Base-by-base conservation (phyloP, 2,113 vertebrate species). In the zebrafish (Danio rerio) region DNA sequence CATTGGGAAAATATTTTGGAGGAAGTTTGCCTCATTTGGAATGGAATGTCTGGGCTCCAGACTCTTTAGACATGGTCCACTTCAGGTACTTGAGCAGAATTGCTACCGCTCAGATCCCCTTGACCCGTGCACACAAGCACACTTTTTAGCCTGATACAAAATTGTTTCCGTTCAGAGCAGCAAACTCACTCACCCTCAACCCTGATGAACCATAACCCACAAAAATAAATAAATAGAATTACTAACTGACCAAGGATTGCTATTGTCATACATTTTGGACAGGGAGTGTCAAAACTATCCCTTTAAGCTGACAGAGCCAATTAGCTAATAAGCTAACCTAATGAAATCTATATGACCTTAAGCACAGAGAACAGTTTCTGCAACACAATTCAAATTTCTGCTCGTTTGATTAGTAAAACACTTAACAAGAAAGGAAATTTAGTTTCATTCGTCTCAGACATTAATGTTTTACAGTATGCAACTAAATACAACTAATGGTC, bases 1-100 rank as follows among this genome's bases (percentile, higher is more conserved):
- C 63, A 81, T 87, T 76, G 56, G 42, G 47, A 43, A 69, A 83
- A 86, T 90, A 89, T 91, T 92, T 89, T 84, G 59, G 10, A 43
- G 65, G 59, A 79, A 58, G 80, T 80, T 85, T 85, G 63, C 87
- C 78, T 85, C 18, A 10, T 88, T 88, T 90, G 81, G 76, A 88
- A 90, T 83, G 80, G 72, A 59, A 52, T 79, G 49, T 12, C 69
- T 59, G 49, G 7, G 47, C 56, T n/a, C 0, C 52, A 15, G 52
- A 31, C 52, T 47, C 49, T 21, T 66, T 45, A 53, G 61, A 55
- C 71, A 56, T 20, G 40, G 71, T 13, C 31, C 63, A 43, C 77
- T 53, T 62, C 43, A 65, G 45, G 21, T 68, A 40, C 58, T 71
- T 65, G 21, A 78, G 45, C 20, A 47, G 20, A 72, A 72, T 72